These are phyloP conservation scores for Umimayanthus chanpuru DNA, from an alignment of 92 coral and sea anemone species.

Conservation along the genomic window DNA sequence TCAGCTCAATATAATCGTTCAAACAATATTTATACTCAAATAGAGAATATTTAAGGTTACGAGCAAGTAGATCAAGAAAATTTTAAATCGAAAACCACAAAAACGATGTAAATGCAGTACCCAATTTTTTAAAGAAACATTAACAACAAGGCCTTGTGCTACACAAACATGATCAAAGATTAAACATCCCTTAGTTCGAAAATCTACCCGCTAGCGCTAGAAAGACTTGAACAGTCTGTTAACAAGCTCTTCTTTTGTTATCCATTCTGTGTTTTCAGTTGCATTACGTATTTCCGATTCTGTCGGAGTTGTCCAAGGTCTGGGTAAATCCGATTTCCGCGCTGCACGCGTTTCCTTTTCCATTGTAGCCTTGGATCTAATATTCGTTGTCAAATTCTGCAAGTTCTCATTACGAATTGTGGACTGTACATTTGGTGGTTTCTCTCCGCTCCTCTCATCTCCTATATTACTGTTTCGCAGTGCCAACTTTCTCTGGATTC, in stretches of 20 bases:
- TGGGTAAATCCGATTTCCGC: background rate
- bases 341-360: background rate
- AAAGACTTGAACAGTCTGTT: conserved; percentile 56
- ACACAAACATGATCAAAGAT: background rate
- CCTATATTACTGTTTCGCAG: background rate
- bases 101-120: no score
- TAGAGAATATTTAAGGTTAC: background rate
- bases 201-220: background rate
- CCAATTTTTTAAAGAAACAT: no score
- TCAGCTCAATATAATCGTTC: background rate
- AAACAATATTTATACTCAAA: no score
- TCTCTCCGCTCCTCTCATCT: background rate
- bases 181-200: background rate
- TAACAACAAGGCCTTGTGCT: no score
- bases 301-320: conserved; percentile 40
- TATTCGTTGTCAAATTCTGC: background rate
- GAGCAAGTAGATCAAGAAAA: background rate
- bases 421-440: background rate
- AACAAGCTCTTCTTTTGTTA: conserved; percentile 75
- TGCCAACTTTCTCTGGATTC: conserved; percentile 69
- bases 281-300: conserved; percentile 4
- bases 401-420: background rate
- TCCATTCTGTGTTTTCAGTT: conserved; percentile 50
- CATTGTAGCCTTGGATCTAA: background rate
- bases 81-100: background rate